Evolutionary conservation across 30 jellyfish, hydroid and myxozoan genomes (phyloP).

Genomic region (Sanderia malayensis): DNA sequence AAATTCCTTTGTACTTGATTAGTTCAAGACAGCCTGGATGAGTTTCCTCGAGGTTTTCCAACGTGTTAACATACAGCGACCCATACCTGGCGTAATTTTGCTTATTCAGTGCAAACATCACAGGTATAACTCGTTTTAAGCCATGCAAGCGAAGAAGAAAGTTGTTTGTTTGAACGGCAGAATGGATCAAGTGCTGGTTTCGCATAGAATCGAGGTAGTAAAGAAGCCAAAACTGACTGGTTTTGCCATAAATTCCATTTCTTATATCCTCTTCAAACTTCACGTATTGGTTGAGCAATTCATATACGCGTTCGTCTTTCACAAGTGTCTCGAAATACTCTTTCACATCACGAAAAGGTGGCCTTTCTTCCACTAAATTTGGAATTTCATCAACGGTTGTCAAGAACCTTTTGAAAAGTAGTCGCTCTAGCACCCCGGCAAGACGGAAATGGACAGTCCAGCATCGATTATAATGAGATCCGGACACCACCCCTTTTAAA

Average conservation of each 20-base stretch:
- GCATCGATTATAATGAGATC: constrained; percentile 45
- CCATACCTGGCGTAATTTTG: constrained; percentile 46
- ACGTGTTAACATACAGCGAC: constrained; percentile 4
- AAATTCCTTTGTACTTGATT: constrained; percentile 16
- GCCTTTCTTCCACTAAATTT: too few species aligned
- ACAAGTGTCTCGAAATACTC: neutral
- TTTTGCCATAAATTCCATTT: constrained; percentile 22
- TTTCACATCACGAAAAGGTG: too few species aligned
- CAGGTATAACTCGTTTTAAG: constrained; percentile 28
- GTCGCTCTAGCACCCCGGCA: constrained; percentile 40
- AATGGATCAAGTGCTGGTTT: constrained; percentile 7
- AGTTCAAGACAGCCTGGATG: constrained; percentile 30
- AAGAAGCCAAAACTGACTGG: constrained; percentile 36
- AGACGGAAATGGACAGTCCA: constrained; percentile 36
- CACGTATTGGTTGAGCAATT: constrained; percentile 2
- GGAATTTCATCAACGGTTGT: constrained; percentile 8
- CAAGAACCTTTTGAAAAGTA: constrained; percentile 33
- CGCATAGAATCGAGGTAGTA: constrained; percentile 22
- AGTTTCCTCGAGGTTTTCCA: constrained; percentile 7
- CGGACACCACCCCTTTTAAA: constrained; percentile 30
- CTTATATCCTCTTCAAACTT: constrained; percentile 9
- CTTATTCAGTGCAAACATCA: constrained; percentile 16
- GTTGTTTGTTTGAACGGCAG: constrained; percentile 24
- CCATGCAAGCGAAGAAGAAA: constrained; percentile 14
- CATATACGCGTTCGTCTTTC: neutral